Conservation (phyloP, 2,888 invertebrate genomes). For the Pediacus dermestoides region DNA sequence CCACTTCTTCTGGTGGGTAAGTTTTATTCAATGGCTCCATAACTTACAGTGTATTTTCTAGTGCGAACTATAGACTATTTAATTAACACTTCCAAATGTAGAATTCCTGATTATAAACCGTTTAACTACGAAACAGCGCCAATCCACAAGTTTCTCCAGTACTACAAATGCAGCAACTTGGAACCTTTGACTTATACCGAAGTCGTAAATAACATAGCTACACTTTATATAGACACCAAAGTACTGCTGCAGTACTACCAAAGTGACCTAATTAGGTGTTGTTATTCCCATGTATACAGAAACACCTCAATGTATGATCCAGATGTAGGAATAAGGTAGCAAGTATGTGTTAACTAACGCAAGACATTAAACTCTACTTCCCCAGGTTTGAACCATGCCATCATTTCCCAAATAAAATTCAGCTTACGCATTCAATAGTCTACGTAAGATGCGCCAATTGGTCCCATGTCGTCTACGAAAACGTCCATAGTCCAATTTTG, state of each 20-base stretch:
- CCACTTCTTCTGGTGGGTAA: no score
- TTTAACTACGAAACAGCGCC: conserved; percentile 24
- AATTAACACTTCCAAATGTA: conserved; percentile 31
- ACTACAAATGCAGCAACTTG: conserved; percentile 26
- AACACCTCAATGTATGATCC: conserved; percentile 23
- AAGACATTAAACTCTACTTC: no score
- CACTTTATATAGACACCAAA: conserved; percentile 33
- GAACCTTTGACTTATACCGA: conserved; percentile 27
- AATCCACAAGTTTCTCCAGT: conserved; percentile 19
- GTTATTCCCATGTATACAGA: conserved; percentile 33
- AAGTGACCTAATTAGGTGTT: no score
- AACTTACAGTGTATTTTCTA: no score
- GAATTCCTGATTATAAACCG: conserved; percentile 30
- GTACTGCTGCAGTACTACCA: no score
- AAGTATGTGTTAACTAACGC: no score
- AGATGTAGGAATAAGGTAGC: conserved; percentile 26
- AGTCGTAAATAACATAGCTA: conserved; percentile 24
- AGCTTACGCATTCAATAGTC: no score
- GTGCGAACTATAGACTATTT: no score
- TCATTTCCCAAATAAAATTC: no score
- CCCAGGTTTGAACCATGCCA: no score
- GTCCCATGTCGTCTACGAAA: conserved; percentile 49
- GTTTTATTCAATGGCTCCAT: no score
- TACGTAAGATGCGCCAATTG: no score
- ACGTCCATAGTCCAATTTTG: conserved; percentile 49